Evolutionary conservation across 2,113 vertebrate species (phyloP), one percentile per base, ranked within the genome.

Genomic region (Macrotus californicus): DNA sequence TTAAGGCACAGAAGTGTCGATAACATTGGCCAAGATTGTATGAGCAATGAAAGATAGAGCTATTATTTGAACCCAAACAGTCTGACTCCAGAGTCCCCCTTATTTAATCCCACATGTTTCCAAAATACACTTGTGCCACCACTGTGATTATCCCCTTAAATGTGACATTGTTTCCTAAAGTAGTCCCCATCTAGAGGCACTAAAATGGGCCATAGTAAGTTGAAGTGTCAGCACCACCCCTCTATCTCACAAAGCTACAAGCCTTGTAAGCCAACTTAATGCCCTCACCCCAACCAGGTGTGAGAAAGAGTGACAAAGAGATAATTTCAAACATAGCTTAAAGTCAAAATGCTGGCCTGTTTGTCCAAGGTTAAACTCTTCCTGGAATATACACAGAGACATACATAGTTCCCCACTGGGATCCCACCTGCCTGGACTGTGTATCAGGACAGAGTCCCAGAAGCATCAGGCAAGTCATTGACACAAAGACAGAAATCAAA

Each of bases 371-470:
- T 96, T 98, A 97, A 97, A 83, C 48, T 73, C 79, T 97, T 90
- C 77, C 93, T 80, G 59, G 94, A 95, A 95, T 31, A 50, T 46
- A 94, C 66, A 76, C 89, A 93, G 75, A 91, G 16, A 91, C n/a
- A 96, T 83, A 94, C 54, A 93, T 67, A 93, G 81, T 72, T 97
- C 69, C 96, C 98, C 96, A 97, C 96, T 97, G 98, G 96, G 94
- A 96, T 98, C 72, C 97, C 97, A 98, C 97, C 97, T 98, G 97
- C 86, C 97, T 96, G 34, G 54, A 36, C 96, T 92, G 36, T 84
- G 83, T 54, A 96, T 93, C 89, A 95, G 80, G 70, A 64, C 84
- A 95, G 81, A 95, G 96, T 82, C 94, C 85, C 96, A 97, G 94
- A 97, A 97, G 91, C 6, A 93, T 85, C 89, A 92, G 72, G 93